phyloP scores from a whole-genome alignment of 2,113 vertebrate species.

The Cyprinus carpio region DNA sequence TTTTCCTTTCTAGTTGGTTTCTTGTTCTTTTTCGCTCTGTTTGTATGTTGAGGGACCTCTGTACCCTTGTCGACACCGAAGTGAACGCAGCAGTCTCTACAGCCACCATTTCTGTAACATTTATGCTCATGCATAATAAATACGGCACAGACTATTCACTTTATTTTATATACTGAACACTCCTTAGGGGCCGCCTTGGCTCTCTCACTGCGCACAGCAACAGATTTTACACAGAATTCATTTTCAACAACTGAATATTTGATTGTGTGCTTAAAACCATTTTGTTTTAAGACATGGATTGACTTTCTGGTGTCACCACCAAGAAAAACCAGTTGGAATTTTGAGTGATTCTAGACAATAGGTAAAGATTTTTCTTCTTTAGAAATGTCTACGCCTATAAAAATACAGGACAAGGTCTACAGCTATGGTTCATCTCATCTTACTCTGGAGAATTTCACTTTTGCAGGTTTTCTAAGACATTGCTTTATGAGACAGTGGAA shows the following conservation, averaged over 20 bases:
- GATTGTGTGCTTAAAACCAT: constrained; percentile 51
- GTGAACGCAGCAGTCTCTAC: constrained; percentile 62
- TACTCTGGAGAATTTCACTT: not conserved
- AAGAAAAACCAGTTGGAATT: not conserved
- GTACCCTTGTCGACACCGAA: constrained; percentile 59
- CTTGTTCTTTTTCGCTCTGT: constrained; percentile 48
- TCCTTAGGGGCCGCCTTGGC: constrained; percentile 61
- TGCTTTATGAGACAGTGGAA: not conserved
- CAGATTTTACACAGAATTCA: constrained; percentile 61
- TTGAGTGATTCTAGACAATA: not conserved
- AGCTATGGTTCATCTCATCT: not conserved
- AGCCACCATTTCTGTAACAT: constrained; percentile 72
- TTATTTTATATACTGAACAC: constrained; percentile 66
- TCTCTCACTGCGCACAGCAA: constrained; percentile 56
- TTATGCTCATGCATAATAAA: constrained; percentile 77
- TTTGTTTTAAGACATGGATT: constrained; percentile 57
- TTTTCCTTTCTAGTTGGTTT: constrained; percentile 45
- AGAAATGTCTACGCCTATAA: not conserved
- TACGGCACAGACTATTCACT: constrained; percentile 66
- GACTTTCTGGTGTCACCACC: not conserved
- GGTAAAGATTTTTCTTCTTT: constrained; percentile 15
- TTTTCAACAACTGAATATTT: constrained; percentile 62
- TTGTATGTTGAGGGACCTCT: constrained; percentile 52
- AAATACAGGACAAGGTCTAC: not conserved
- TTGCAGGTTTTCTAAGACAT: not conserved